Evolutionary conservation across 2,797 vertebrate genomes (phyloP), one percentile per base, ranked within the genome.

Genomic region (Tympanoctomys barrerae): DNA sequence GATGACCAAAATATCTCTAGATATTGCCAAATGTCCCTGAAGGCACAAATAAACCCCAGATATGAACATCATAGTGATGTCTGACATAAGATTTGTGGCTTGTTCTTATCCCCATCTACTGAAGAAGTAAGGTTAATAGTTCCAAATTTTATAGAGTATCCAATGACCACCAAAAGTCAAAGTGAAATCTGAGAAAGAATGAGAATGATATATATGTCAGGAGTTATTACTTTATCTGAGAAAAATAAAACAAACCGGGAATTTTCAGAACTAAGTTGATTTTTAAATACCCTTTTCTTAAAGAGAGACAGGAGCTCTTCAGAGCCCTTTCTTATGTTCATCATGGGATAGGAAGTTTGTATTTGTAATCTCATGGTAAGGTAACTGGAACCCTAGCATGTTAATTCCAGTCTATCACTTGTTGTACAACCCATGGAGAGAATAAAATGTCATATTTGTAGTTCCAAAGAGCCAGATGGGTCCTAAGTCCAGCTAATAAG

Each of bases 241-340:
- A 85, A 94, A 79, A 82, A 7, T 39, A 52, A 90, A 82, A 18
- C 52, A 42, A 77, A 85, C 7, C 3, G 78, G 4, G 5, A 62
- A 39, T 62, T 85, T 86, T 70, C 31, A 92, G n/a, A 93, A 73
- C 12, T 39, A 83, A 89, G 46, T 59, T 21, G 5, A 73, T 70
- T 95, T 93, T 71, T 6, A 42, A 92, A 86, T 42, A 2, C 39
- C 26, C 88, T 91, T 79, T 83, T 46, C 28, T 88, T 14, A 95
- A 9, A 61, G 6, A 61, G 21, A 26, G 21, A 61, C 22, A 61
- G 59, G 59, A 61, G 5, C 22, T 22, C 21, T 61, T 61, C 59
- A 9, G 22, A 61, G 2, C 22, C 22, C 59, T 61, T 24, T 24
- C 21, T 61, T 9, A 7, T 26, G 21, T 61, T 61, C 16, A 57